A percentile compares a stretch with the other conserved stretches of the same genome.
Conservation (phyloP, 2,888 invertebrate genomes). For the Hypomecis punctinalis region DNA sequence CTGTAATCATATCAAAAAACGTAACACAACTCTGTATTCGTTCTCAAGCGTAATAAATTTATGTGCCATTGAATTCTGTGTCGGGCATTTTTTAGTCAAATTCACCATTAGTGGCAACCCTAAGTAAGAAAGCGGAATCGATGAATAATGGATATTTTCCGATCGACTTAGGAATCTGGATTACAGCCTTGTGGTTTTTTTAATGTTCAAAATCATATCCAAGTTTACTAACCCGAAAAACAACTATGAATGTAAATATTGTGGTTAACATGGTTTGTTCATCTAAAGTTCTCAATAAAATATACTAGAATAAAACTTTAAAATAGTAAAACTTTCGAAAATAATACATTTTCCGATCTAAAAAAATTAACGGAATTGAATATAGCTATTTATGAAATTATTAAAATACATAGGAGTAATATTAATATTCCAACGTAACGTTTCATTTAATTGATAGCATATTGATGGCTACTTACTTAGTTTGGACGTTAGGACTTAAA, state of each 20-base stretch:
- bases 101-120: constrained; percentile 37
- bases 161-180: constrained; percentile 49
- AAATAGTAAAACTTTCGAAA: too few species aligned
- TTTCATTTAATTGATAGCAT: neutral
- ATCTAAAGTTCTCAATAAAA: too few species aligned
- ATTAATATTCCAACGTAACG: neutral
- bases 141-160: constrained; percentile 63
- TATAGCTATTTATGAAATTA: constrained; percentile 1
- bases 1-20: too few species aligned
- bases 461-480: too few species aligned
- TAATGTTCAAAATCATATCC: constrained; percentile 28
- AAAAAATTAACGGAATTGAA: too few species aligned
- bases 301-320: too few species aligned
- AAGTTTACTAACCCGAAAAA: too few species aligned
- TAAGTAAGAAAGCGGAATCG: constrained; percentile 59
- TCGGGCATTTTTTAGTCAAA: constrained; percentile 23
- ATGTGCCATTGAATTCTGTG: constrained; percentile 26
- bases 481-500: too few species aligned
- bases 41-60: neutral
- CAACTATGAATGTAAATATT: too few species aligned
- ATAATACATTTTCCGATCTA: too few species aligned
- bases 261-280: too few species aligned
- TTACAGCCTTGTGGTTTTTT: constrained; percentile 52
- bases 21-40: too few species aligned
- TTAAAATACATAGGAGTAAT: constrained; percentile 13